These are phyloP conservation scores for Enteromius radiatus DNA, from an alignment of 2,797 vertebrate species.

Conservation along the genomic window DNA sequence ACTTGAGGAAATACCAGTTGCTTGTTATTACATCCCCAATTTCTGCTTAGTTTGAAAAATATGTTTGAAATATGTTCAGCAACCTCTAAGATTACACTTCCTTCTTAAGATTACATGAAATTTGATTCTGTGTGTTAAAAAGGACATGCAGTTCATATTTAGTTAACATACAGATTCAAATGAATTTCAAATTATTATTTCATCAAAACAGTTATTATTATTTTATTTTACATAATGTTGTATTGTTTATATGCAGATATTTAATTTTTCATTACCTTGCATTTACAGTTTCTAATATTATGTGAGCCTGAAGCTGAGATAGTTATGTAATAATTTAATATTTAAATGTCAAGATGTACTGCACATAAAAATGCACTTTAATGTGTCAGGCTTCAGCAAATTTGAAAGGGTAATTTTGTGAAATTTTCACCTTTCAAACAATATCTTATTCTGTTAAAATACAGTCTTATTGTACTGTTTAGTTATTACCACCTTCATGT, in stretches of 20 bases:
- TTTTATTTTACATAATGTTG: background rate
- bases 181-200: background rate
- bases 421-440: background rate
- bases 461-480: background rate
- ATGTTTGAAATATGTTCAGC: background rate
- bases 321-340: background rate
- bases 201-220: background rate
- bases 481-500: background rate
- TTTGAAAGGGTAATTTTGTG: background rate
- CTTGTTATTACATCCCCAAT: background rate
- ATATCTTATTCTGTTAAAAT: background rate
- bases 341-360: background rate
- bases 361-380: constrained; percentile 8
- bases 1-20: constrained; percentile 11
- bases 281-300: background rate
- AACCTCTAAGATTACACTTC: background rate
- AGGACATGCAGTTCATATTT: background rate
- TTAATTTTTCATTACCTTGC: background rate
- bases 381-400: background rate
- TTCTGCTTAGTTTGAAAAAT: background rate
- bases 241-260: background rate
- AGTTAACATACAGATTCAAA: background rate
- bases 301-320: background rate
- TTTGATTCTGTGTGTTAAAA: background rate
- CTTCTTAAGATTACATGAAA: background rate